These are phyloP conservation scores for Zaprionus vittiger DNA, from an alignment of 1,140 invertebrate genomes.

Conservation along the genomic window DNA sequence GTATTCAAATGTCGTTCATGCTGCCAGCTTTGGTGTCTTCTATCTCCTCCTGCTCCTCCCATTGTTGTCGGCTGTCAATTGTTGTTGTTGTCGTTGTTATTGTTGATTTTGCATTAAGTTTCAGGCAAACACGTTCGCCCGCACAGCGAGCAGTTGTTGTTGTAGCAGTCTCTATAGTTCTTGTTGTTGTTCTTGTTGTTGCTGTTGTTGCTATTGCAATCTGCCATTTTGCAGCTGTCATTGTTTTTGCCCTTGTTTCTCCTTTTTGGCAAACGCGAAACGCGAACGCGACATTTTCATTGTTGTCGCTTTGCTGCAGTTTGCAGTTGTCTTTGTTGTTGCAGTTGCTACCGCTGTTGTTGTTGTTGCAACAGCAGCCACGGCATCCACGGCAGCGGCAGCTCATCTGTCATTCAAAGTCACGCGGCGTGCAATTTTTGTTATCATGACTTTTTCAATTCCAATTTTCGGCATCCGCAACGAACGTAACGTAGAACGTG, in stretches of 20 bases:
- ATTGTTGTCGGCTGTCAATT: neutral
- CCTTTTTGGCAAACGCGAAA: constrained; percentile 64
- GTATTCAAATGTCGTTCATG: constrained; percentile 23
- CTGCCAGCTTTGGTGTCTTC: neutral
- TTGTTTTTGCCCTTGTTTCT: constrained; percentile 43
- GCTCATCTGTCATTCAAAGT: constrained; percentile 82
- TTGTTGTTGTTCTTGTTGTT: constrained; percentile 45
- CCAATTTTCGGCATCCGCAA: constrained; percentile 59
- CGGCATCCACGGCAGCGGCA: constrained; percentile 28
- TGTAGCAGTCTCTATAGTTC: constrained; percentile 43
- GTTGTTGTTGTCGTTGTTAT: constrained; percentile 44
- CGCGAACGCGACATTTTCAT: constrained; percentile 77
- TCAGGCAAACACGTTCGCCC: constrained; percentile 40
- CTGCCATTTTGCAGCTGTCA: constrained; percentile 76
- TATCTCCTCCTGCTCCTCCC: neutral
- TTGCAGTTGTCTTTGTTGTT: constrained; percentile 47
- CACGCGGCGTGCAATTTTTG: constrained; percentile 72
- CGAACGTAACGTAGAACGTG: constrained; percentile 14
- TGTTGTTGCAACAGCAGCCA: constrained; percentile 19
- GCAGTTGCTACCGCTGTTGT: constrained; percentile 26
- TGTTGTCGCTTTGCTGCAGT: constrained; percentile 60
- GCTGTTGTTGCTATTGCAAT: constrained; percentile 31
- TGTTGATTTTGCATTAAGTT: constrained; percentile 80
- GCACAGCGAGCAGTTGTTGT: constrained; percentile 12
- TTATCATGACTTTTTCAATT: constrained; percentile 79